Conservation (phyloP, 2,797 vertebrate genomes). For the Darevskia nairensis region DNA sequence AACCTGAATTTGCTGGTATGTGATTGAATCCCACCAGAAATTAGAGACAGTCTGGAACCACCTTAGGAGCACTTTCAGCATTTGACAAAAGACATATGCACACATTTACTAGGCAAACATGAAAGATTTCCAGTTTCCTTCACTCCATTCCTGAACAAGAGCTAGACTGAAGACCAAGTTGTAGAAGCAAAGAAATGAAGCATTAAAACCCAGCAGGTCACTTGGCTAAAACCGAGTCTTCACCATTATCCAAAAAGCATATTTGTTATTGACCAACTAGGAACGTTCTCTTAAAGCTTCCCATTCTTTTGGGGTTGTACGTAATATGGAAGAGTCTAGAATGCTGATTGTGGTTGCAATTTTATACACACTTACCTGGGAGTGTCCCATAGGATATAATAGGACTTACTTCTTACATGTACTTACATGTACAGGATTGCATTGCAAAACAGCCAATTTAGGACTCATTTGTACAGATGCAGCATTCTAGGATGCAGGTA, state of each 20-base stretch:
- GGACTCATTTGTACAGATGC: not conserved
- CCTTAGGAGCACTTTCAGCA: too few species aligned
- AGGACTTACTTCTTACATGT: too few species aligned
- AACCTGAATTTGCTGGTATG: too few species aligned
- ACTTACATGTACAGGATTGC: too few species aligned
- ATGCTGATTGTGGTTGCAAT: not conserved
- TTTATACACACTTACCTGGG: too few species aligned
- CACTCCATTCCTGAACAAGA: not conserved
- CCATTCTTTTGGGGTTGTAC: not conserved
- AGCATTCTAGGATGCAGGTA: not conserved
- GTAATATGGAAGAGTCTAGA: not conserved
- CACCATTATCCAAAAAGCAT: not conserved
- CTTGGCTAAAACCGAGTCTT: not conserved
- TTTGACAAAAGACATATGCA: not conserved
- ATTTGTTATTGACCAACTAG: not conserved
- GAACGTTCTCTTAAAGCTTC: not conserved
- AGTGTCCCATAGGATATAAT: too few species aligned
- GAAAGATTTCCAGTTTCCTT: not conserved
- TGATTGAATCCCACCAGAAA: too few species aligned
- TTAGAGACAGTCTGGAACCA: too few species aligned
- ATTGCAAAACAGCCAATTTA: not conserved
- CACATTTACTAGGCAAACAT: not conserved
- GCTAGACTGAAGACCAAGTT: not conserved
- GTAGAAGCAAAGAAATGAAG: not conserved
- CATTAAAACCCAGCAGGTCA: not conserved